Evolutionary conservation across 2,797 vertebrate genomes (phyloP).

Genomic region (Xiphophorus birchmanni): DNA sequence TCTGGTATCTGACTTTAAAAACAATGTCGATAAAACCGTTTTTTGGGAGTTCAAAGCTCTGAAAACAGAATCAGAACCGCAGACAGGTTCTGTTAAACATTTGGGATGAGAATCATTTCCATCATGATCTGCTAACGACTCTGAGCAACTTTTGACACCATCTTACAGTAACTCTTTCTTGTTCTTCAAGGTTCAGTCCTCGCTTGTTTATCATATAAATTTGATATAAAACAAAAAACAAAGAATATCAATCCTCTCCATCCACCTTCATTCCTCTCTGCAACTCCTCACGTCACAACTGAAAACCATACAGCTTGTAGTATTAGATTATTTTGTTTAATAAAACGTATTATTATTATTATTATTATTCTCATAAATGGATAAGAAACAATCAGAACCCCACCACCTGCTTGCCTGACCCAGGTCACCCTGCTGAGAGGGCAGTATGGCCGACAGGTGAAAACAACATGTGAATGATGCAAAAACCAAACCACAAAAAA

Average conservation of each 20-base stretch:
- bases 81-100: slow-evolving; percentile 1
- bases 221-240: too few species aligned
- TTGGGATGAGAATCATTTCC: background rate
- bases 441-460: too few species aligned
- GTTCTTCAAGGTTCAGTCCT: background rate
- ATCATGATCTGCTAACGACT: background rate
- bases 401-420: background rate
- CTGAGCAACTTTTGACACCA: background rate
- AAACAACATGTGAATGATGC: background rate
- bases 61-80: background rate
- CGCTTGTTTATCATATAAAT: background rate
- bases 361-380: background rate
- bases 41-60: background rate
- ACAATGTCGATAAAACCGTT: background rate
- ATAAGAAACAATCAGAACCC: background rate
- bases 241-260: background rate
- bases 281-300: background rate
- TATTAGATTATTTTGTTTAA: background rate
- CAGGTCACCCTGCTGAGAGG: too few species aligned
- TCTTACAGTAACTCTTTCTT: background rate
- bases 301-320: background rate
- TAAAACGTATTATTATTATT: background rate
- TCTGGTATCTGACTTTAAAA: background rate
- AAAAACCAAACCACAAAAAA: too few species aligned
- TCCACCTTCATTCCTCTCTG: background rate